Conservation (phyloP, 2,888 invertebrate genomes). For the Drosophila setosimentum region DNA sequence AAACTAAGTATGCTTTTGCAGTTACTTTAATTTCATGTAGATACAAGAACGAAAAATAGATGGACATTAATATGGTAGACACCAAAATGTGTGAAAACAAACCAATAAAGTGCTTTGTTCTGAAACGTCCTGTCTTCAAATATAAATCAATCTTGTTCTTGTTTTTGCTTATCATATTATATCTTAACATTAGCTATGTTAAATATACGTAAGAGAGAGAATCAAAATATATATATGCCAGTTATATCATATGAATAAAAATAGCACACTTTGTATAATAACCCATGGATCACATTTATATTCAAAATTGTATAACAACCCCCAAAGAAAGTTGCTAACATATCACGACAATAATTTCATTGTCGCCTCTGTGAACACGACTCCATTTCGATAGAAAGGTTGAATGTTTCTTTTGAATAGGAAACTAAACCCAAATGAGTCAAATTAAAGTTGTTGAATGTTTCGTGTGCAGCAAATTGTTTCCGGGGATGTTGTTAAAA, state of each 20-base stretch:
- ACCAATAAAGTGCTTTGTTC: background rate
- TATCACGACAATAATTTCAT: conserved; percentile 14
- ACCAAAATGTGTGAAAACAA: background rate
- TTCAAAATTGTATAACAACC: conserved; percentile 23
- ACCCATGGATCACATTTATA: background rate
- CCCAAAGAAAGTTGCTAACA: background rate
- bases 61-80: background rate
- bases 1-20: background rate
- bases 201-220: background rate
- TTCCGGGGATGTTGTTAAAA: conserved; percentile 77
- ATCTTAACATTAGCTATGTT: rapidly evolving
- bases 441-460: conserved; percentile 77
- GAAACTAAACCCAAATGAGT: conserved; percentile 53
- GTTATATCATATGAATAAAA: background rate
- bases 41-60: background rate
- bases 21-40: conserved; percentile 12
- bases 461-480: conserved; percentile 78
- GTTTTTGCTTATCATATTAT: background rate
- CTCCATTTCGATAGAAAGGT: conserved; percentile 24
- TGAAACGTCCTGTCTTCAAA: background rate
- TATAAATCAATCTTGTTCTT: background rate
- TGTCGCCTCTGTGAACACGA: conserved; percentile 33
- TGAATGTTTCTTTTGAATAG: conserved; percentile 14
- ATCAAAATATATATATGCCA: background rate
- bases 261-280: background rate